Evolutionary conservation across 2,888 invertebrate species (phyloP), one percentile per base, ranked within the genome.

Genomic region (Dynastes hyllus): DNA sequence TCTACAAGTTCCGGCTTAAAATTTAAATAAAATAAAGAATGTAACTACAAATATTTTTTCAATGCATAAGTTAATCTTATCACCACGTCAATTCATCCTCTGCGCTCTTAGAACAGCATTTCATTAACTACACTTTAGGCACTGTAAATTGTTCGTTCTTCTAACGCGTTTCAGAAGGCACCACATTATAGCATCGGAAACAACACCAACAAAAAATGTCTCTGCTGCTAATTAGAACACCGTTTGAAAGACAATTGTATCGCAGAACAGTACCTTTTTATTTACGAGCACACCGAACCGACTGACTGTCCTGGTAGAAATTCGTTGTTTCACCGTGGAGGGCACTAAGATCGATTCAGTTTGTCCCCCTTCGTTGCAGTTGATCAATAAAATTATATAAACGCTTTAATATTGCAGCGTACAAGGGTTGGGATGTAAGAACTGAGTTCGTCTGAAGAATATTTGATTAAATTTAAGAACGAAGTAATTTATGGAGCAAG

Each of bases 381-480:
- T 73, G 73, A 73, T 73, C 73, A 58, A 73, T 73, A 73, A 73
- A 73, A 58, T 73, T 73, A 73, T 40, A 73, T 40, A 37, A 73
- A 58, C 22, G 73, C 32, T 73, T 40, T 73, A 58, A 58, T 37
- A 58, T 37, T 16, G 22, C 16, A 58, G 37, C 22, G 32, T 40
- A 73, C 73, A 22, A 27, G 73, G 73, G 73, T 58, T 37, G 16
- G 11, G 37, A 22, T 22, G 58, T 58, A 61, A 58, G 73, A 67
- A 50, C 8, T 9, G 50, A 67, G 27, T 58, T 22, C 55, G 22
- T 55, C n/a, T n/a, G 6, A 6, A 55, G n/a, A 16, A 13, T 16
- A 13, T 58, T 22, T 5, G 22, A 58, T 9, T 53, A 53, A 37
- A 37, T 37, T 32, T 4, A 32, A 32, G 5, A 32, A 22, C 22